Percentiles rank a stretch among this genome's conserved stretches.
These are phyloP conservation scores for Seriola dumerili DNA, from an alignment of 2,113 vertebrate genomes.

Conservation along the genomic window DNA sequence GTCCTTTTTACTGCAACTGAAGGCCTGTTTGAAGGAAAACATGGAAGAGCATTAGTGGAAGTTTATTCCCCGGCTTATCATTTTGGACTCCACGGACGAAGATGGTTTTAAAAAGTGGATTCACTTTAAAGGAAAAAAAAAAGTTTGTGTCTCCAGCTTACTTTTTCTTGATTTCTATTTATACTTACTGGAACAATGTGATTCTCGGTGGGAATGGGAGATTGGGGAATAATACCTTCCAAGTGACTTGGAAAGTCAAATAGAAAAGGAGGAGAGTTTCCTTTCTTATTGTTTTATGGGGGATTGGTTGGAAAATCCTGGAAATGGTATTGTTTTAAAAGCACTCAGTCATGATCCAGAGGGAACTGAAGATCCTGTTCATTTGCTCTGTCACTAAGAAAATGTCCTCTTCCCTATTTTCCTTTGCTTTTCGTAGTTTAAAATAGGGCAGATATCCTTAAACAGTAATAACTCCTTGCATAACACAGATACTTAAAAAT, in stretches of 20 bases:
- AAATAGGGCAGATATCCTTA: neutral
- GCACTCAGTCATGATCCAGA: slow-evolving; percentile 14
- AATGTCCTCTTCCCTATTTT: neutral
- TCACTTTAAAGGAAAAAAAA: slow-evolving; percentile 69
- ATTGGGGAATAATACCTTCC: slow-evolving; percentile 63
- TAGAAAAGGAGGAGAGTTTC: slow-evolving; percentile 60
- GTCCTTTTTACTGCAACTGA: slow-evolving; percentile 75
- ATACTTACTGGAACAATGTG: slow-evolving; percentile 72
- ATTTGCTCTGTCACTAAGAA: slow-evolving; percentile 20
- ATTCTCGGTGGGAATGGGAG: slow-evolving; percentile 57
- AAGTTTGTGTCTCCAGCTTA: slow-evolving; percentile 66
- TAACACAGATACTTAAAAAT: neutral
- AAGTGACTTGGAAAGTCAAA: slow-evolving; percentile 62
- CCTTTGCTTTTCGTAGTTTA: neutral
- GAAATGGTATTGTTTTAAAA: slow-evolving; percentile 48
- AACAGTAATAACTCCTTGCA: neutral
- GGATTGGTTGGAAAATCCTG: slow-evolving; percentile 50
- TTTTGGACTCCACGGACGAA: slow-evolving; percentile 75
- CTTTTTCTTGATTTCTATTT: slow-evolving; percentile 77
- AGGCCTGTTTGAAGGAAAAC: slow-evolving; percentile 79
- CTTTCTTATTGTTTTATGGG: slow-evolving; percentile 69
- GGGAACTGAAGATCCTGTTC: slow-evolving; percentile 37
- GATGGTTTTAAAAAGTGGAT: slow-evolving; percentile 77
- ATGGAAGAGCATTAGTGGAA: slow-evolving; percentile 80
- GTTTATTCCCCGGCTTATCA: slow-evolving; percentile 76